phyloP scores from a whole-genome alignment of 2,888 invertebrate genomes.

The Hirtodrosophila duncani region DNA sequence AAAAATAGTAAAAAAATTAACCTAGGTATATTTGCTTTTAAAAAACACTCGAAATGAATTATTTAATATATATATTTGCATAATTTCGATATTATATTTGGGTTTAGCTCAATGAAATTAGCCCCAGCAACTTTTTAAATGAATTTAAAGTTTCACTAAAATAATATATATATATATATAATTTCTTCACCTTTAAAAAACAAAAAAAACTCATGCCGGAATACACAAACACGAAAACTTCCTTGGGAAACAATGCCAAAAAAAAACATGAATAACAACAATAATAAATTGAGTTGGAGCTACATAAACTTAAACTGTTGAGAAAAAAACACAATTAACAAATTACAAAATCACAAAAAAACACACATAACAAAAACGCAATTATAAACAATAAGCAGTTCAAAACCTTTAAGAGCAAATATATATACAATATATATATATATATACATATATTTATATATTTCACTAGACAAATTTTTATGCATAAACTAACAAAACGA shows the following conservation, averaged over 20 bases:
- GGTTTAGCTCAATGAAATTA: too few relatives aligned
- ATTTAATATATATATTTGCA: too few relatives aligned
- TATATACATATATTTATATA: slow-evolving; percentile 53
- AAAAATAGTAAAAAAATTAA: too few relatives aligned
- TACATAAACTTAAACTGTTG: slow-evolving; percentile 19
- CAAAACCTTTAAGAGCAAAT: slow-evolving; percentile 43
- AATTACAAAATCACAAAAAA: slow-evolving; percentile 37
- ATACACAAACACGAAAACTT: slow-evolving; percentile 25
- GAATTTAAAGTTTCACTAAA: too few relatives aligned
- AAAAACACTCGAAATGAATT: too few relatives aligned
- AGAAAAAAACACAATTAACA: slow-evolving; percentile 48
- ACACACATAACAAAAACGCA: slow-evolving; percentile 62
- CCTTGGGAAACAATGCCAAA: slow-evolving; percentile 59
- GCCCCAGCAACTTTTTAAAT: too few relatives aligned
- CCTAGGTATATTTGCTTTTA: too few relatives aligned
- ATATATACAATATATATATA: slow-evolving; percentile 49
- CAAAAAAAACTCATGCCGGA: too few relatives aligned
- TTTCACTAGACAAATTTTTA: slow-evolving; percentile 68
- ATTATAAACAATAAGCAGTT: slow-evolving; percentile 72
- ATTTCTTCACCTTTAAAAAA: too few relatives aligned
- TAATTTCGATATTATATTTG: too few relatives aligned
- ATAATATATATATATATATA: too few relatives aligned
- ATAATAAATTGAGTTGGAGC: slow-evolving; percentile 33
- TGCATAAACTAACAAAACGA: slow-evolving; percentile 53
- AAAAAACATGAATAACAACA: slow-evolving; percentile 24